phyloP scores from a whole-genome alignment of 2,113 vertebrate genomes.

The Lethenteron camtschaticum region DNA sequence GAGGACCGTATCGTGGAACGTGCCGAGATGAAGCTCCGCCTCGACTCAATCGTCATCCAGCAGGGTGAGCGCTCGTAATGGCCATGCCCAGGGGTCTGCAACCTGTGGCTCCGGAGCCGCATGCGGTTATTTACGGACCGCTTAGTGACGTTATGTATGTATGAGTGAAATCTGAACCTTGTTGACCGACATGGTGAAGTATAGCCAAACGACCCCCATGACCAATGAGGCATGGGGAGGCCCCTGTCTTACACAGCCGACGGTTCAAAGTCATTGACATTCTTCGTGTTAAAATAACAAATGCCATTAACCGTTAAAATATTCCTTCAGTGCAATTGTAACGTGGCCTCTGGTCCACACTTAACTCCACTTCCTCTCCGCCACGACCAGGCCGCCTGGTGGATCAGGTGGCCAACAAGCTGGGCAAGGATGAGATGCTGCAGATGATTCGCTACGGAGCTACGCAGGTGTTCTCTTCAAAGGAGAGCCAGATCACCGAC shows the following conservation, averaged over 20 bases:
- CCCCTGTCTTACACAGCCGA: neutral
- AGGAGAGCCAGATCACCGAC: slow-evolving; percentile 59
- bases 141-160: neutral
- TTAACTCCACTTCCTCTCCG: neutral
- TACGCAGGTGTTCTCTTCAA: slow-evolving; percentile 56
- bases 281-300: neutral
- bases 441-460: slow-evolving; percentile 69
- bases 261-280: neutral
- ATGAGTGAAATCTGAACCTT: no score
- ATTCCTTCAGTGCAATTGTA: no score
- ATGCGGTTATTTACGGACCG: neutral
- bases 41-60: slow-evolving; percentile 70
- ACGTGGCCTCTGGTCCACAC: neutral
- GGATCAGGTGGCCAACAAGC: slow-evolving; percentile 55
- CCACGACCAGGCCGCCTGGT: slow-evolving; percentile 39
- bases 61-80: slow-evolving; percentile 35
- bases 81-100: slow-evolving; percentile 1
- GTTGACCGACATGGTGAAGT: no score
- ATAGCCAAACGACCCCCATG: no score
- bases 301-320: neutral
- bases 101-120: slow-evolving; percentile 1
- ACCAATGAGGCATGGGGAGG: no score
- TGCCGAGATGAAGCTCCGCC: slow-evolving; percentile 59
- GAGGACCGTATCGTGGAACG: slow-evolving; percentile 71
- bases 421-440: slow-evolving; percentile 64